Evolutionary conservation across 2,888 invertebrate species (phyloP).

Genomic region (Apamea anceps): DNA sequence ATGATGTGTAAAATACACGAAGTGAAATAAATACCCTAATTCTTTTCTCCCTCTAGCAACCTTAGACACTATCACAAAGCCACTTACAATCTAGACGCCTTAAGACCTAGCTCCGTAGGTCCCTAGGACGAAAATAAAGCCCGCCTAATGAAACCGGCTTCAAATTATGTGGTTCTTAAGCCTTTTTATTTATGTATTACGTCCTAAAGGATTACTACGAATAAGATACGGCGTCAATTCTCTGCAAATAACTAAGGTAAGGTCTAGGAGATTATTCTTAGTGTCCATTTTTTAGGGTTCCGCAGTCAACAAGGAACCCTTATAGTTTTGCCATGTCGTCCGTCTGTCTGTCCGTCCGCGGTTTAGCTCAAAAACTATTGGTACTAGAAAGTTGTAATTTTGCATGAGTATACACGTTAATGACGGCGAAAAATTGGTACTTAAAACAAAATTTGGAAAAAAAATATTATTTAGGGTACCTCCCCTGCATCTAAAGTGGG

Average conservation of each 20-base stretch:
- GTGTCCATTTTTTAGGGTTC: neutral
- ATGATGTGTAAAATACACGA: neutral
- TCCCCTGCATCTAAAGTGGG: too few species aligned
- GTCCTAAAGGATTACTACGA: slow-evolving; percentile 35
- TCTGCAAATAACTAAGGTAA: slow-evolving; percentile 19
- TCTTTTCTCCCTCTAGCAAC: slow-evolving; percentile 2
- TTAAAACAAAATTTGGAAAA: too few species aligned
- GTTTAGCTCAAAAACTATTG: too few species aligned
- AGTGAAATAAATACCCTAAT: neutral
- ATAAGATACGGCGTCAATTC: slow-evolving; percentile 44
- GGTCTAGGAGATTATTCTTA: slow-evolving; percentile 28
- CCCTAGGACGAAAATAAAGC: slow-evolving; percentile 46
- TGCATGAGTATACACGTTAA: too few species aligned
- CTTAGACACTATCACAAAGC: slow-evolving; percentile 6
- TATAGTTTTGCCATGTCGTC: too few species aligned
- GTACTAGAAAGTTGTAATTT: too few species aligned
- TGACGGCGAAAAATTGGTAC: too few species aligned
- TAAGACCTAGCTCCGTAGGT: slow-evolving; percentile 31
- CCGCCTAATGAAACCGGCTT: slow-evolving; percentile 45
- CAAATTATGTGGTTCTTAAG: slow-evolving; percentile 61
- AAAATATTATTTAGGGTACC: too few species aligned
- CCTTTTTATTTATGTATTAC: slow-evolving; percentile 57
- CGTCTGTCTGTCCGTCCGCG: too few species aligned
- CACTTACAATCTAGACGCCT: slow-evolving; percentile 23
- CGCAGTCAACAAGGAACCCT: too few species aligned